phyloP scores from a whole-genome alignment of 1,140 invertebrate genomes.

The Trachelipus rathkii region DNA sequence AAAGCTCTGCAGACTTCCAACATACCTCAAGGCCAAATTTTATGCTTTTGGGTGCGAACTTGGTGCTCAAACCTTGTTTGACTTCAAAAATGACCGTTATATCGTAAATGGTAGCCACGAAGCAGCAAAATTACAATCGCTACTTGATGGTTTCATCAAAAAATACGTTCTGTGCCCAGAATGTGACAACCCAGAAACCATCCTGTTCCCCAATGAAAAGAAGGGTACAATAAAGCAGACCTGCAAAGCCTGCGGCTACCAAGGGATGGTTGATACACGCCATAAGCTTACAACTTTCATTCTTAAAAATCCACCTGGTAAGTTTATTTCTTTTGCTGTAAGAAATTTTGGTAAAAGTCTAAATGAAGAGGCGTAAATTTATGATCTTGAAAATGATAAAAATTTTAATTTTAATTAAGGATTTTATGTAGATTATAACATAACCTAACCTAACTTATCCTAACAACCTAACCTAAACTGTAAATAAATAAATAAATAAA shows the following conservation, averaged over 20 bases:
- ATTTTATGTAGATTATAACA: too few species aligned
- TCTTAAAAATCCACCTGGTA: conserved; percentile 87
- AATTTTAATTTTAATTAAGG: too few species aligned
- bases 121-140: conserved; percentile 88
- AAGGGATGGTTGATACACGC: conserved; percentile 82
- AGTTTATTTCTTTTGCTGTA: conserved; percentile 24
- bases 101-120: conserved; percentile 99
- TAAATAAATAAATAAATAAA: too few species aligned
- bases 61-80: conserved; percentile 97
- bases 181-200: conserved; percentile 98
- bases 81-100: conserved; percentile 97
- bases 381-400: too few species aligned
- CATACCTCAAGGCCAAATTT: conserved; percentile 99
- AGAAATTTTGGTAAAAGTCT: too few species aligned
- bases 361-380: too few species aligned
- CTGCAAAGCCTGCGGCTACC: conserved; percentile 96
- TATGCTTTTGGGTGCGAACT: conserved; percentile 99
- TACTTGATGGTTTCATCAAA: conserved; percentile 94
- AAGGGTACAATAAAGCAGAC: conserved; percentile 87
- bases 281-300: conserved; percentile 98
- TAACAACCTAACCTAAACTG: too few species aligned
- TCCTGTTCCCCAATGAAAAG: conserved; percentile 65
- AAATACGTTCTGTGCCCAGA: conserved; percentile 96
- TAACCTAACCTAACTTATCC: too few species aligned
- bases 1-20: conserved; percentile 96